Conservation (phyloP, 2,113 vertebrate genomes). For the Cynopterus brachyotis region DNA sequence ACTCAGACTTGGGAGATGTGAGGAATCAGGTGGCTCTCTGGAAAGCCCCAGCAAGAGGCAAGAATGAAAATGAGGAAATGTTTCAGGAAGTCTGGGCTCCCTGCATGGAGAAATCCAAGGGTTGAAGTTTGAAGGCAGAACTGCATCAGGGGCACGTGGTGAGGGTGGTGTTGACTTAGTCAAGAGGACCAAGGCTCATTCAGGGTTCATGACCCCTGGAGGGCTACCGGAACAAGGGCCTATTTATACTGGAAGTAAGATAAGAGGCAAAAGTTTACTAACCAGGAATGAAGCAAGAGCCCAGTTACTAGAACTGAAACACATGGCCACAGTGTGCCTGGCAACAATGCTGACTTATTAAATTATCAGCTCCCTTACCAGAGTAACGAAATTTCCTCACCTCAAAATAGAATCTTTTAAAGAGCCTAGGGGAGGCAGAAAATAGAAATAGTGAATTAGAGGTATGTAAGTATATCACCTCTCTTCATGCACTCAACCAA, state of each 20-base stretch:
- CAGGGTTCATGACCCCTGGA: neutral
- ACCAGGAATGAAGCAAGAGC: neutral
- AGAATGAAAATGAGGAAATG: neutral
- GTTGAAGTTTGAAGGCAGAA: neutral
- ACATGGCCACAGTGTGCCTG: rapidly evolving
- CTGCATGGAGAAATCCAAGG: neutral
- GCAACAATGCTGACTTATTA: neutral
- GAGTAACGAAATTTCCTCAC: neutral
- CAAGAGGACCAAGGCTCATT: neutral
- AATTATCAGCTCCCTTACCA: neutral
- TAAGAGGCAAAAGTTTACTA: neutral
- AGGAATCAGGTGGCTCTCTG: neutral
- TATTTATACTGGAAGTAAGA: neutral
- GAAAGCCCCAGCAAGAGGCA: neutral
- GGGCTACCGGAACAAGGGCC: neutral
- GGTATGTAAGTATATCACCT: neutral
- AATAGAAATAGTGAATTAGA: neutral
- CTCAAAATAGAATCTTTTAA: neutral
- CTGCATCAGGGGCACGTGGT: neutral
- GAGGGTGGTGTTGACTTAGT: neutral
- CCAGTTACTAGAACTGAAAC: neutral
- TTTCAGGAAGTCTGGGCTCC: neutral
- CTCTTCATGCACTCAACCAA: neutral
- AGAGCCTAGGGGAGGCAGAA: neutral
- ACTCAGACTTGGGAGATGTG: neutral